phyloP scores from a whole-genome alignment of 2,113 vertebrate genomes.

The Dipodomys stephensi region DNA sequence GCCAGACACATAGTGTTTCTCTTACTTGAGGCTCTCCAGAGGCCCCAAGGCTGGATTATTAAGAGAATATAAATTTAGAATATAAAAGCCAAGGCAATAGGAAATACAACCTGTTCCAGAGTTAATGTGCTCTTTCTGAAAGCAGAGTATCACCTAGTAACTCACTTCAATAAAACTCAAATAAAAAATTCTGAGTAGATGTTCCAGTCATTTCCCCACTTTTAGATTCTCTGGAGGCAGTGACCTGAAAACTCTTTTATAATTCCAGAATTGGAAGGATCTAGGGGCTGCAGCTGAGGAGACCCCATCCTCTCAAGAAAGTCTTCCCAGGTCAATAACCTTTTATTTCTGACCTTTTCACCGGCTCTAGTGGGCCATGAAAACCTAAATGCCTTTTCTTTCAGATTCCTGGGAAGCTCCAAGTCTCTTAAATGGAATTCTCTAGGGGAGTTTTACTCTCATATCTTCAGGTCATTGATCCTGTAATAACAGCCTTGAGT shows the following conservation, averaged over 20 bases:
- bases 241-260: conserved; percentile 82
- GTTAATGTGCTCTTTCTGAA: neutral
- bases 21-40: neutral
- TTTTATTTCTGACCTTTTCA: conserved; percentile 89
- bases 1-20: neutral
- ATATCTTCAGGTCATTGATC: conserved; percentile 84
- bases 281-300: conserved; percentile 66
- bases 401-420: conserved; percentile 85
- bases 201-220: conserved; percentile 71
- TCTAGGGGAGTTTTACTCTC: conserved; percentile 84
- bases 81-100: neutral
- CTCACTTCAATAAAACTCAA: conserved; percentile 67
- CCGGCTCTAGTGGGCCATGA: conserved; percentile 87
- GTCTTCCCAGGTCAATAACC: conserved; percentile 86
- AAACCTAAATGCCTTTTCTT: conserved; percentile 85
- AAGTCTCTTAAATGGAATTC: conserved; percentile 84
- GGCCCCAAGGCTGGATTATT: neutral
- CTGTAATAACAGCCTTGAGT: conserved; percentile 72
- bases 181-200: conserved; percentile 78
- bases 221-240: conserved; percentile 75
- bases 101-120: neutral
- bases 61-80: conserved; percentile 50
- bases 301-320: conserved; percentile 80
- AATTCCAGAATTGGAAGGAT: conserved; percentile 80
- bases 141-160: conserved; percentile 51